Percentiles rank a stretch among this genome's conserved stretches.
phyloP scores from a whole-genome alignment of 92 coral and sea anemone species.

The Parazoanthus atlanticus region DNA sequence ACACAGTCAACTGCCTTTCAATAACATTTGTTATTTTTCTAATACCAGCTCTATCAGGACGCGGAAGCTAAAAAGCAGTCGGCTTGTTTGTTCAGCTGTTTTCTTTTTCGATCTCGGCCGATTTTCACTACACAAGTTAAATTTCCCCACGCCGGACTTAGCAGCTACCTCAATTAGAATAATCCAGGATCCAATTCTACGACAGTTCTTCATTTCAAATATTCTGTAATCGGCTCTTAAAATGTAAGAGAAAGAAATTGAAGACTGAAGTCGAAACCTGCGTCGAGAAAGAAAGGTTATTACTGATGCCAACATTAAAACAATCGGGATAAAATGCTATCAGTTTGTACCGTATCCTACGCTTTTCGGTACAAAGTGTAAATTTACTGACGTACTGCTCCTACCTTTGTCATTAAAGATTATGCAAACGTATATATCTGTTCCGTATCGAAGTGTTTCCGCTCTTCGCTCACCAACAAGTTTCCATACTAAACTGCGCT shows the following conservation, averaged over 20 bases:
- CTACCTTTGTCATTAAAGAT: not conserved
- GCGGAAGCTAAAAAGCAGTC: constrained; percentile 2
- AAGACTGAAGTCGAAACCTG: not conserved
- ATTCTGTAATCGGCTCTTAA: not conserved
- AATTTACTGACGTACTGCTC: not conserved
- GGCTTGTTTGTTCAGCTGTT: not conserved
- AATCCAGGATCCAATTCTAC: not conserved
- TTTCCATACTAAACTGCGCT: not conserved
- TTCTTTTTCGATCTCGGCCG: no score
- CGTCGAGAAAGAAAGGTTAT: not conserved
- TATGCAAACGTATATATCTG: not conserved
- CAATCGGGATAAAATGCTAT: not conserved
- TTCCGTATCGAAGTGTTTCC: not conserved
- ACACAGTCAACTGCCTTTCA: not conserved
- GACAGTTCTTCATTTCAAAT: not conserved
- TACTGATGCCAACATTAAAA: not conserved
- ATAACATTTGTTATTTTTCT: not conserved
- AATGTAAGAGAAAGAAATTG: not conserved
- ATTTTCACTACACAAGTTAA: no score
- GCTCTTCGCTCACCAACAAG: not conserved
- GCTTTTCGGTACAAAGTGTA: not conserved
- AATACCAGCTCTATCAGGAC: not conserved
- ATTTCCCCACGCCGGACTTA: not conserved
- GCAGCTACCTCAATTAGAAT: not conserved
- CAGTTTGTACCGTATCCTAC: not conserved